Percentiles rank a stretch among this genome's conserved stretches.
Conservation (phyloP, 2,888 invertebrate species). For the Rhagonycha lutea region DNA sequence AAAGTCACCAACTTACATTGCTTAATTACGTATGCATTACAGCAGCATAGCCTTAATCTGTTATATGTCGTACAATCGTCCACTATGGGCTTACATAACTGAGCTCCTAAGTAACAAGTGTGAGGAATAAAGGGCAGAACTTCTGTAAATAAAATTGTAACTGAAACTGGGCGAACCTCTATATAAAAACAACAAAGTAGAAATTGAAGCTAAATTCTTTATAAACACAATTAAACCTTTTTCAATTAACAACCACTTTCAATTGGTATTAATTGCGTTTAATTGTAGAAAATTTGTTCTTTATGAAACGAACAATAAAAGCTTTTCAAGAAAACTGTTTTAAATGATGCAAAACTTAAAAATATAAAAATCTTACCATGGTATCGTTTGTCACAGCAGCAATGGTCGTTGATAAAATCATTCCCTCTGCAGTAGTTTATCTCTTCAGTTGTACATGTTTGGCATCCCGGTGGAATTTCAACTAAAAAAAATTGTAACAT, state of each 20-base stretch:
- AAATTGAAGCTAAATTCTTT: neutral
- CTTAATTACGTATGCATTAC: constrained; percentile 62
- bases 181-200: neutral
- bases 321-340: neutral
- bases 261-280: neutral
- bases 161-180: neutral
- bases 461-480: constrained; percentile 62
- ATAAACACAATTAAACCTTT: neutral
- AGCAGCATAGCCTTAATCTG: constrained; percentile 68
- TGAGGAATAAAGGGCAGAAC: constrained; percentile 70
- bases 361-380: constrained; percentile 53
- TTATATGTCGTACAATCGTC: constrained; percentile 67
- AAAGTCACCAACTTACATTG: constrained; percentile 59
- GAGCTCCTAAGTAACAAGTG: constrained; percentile 67
- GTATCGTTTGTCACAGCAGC: constrained; percentile 64
- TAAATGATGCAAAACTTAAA: neutral
- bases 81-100: constrained; percentile 63
- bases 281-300: neutral
- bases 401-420: constrained; percentile 63
- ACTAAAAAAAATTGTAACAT: constrained; percentile 44
- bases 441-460: constrained; percentile 64
- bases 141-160: constrained; percentile 56
- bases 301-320: neutral
- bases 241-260: neutral
- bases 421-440: constrained; percentile 65